Base-by-base conservation (phyloP, 1,140 invertebrate genomes). In the Oncopodura yosiiana region DNA sequence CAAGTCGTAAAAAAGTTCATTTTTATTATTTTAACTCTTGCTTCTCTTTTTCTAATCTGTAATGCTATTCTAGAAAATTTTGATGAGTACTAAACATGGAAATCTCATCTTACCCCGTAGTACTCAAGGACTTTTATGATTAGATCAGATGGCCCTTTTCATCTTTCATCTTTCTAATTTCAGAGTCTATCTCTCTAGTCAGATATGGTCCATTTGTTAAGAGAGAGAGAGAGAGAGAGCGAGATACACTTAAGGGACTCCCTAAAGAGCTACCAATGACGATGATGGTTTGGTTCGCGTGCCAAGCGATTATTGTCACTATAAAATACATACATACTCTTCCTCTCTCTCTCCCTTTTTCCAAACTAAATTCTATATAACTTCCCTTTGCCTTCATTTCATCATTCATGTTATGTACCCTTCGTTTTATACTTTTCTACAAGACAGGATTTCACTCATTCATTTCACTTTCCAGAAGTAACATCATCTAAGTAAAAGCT, bases 211-310 rank as follows among this genome's bases (percentile, higher is more conserved):
- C 41, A 53, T 53, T 53, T 45, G 51, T 24, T 21, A 53, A 44
- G 37, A 49, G 46, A 37, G n/a, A n/a, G n/a, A n/a, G n/a, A n/a
- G n/a, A n/a, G n/a, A n/a, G n/a, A n/a, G n/a, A n/a, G n/a, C n/a
- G n/a, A n/a, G n/a, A n/a, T n/a, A 43, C 45, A 56, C 53, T 56
- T 56, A 50, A 56, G 53, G 53, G 53, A 49, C 45, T 56, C 53
- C 53, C 53, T 26, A 34, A 41, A 56, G 53, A 42, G 53, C 18
- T 32, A 34, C 45, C 49, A 45, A 46, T 56, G 53, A 32, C 49
- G 45, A 46, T 56, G 53, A 32, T 29, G 29, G 39, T 48, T 48
- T 23, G 23, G 23, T 32, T 54, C 32, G 53, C 45, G 53, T 56
- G 53, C 39, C 53, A 44, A 26, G 44, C 42, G 38, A n/a, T n/a